These are phyloP conservation scores for Microctonus brassicae DNA, from an alignment of 2,888 invertebrate species.

Conservation along the genomic window DNA sequence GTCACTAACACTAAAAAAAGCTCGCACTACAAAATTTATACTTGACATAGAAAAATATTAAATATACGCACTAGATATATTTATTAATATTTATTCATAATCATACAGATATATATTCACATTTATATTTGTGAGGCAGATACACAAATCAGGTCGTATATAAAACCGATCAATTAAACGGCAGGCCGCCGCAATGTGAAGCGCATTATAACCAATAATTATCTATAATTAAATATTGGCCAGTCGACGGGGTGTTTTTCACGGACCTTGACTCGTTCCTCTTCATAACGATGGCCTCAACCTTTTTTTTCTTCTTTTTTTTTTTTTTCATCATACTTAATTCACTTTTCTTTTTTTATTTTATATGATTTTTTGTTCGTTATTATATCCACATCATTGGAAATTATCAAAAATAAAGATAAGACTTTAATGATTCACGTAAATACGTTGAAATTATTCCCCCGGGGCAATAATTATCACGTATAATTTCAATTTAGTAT, in stretches of 20 bases:
- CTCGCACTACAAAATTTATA: no score
- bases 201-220: conserved; percentile 65
- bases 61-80: no score
- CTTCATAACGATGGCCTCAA: background rate
- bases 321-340: no score
- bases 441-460: background rate
- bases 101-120: background rate
- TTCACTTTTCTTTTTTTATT: conserved; percentile 20
- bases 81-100: background rate
- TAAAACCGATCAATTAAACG: conserved; percentile 65
- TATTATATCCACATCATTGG: background rate
- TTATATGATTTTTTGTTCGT: conserved; percentile 26
- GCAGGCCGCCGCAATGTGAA: conserved; percentile 62
- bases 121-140: conserved; percentile 43
- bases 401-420: background rate
- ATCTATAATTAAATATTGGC: conserved; percentile 65
- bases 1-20: no score
- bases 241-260: conserved; percentile 41
- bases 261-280: conserved; percentile 34
- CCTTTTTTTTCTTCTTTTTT: background rate
- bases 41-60: background rate
- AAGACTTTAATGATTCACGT: background rate
- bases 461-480: background rate
- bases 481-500: background rate
- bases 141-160: conserved; percentile 62